Percentiles rank a stretch among this genome's conserved stretches.
phyloP scores from a whole-genome alignment of 92 coral and sea anemone genomes.

The Heliopora coerulea region DNA sequence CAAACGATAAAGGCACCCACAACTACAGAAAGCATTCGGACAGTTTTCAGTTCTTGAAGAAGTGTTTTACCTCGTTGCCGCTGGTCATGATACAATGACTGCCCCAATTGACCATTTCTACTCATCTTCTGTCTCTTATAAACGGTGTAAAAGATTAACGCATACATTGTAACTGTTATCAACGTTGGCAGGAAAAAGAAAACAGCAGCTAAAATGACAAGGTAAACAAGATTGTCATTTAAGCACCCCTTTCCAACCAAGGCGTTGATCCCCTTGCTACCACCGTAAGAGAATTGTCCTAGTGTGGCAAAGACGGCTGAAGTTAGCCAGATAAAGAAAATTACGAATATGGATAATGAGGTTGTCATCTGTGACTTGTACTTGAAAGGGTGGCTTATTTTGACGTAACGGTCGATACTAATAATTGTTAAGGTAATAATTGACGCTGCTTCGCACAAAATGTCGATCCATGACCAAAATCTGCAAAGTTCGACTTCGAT shows the following conservation, averaged over 20 bases:
- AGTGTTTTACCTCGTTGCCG: not conserved
- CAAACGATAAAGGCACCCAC: conserved; percentile 83
- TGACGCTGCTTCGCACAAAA: conserved; percentile 30
- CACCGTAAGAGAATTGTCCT: conserved; percentile 32
- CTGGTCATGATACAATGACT: not conserved
- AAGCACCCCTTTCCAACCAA: conserved; percentile 27
- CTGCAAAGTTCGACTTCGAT: conserved; percentile 27
- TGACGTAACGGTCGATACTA: conserved; percentile 38
- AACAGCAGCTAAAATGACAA: conserved; percentile 19
- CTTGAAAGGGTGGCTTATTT: conserved; percentile 33
- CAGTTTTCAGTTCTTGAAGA: conserved; percentile 74
- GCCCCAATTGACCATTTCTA: conserved; percentile 39
- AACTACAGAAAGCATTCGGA: conserved; percentile 78
- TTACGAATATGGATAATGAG: conserved; percentile 13
- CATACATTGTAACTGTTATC: conserved; percentile 28
- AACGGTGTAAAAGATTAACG: conserved; percentile 37
- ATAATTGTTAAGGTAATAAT: conserved; percentile 31
- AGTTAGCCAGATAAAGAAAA: conserved; percentile 39
- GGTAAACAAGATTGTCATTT: conserved; percentile 35
- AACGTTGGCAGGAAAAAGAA: conserved; percentile 37
- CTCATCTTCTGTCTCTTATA: conserved; percentile 41
- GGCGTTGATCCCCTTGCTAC: conserved; percentile 19
- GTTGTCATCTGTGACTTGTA: conserved; percentile 34
- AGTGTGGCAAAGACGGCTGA: conserved; percentile 38
- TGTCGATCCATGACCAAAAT: conserved; percentile 41